Base-by-base conservation (phyloP, 53 echinoderm and acorn worm species). In the Hippasteria phrygiana region DNA sequence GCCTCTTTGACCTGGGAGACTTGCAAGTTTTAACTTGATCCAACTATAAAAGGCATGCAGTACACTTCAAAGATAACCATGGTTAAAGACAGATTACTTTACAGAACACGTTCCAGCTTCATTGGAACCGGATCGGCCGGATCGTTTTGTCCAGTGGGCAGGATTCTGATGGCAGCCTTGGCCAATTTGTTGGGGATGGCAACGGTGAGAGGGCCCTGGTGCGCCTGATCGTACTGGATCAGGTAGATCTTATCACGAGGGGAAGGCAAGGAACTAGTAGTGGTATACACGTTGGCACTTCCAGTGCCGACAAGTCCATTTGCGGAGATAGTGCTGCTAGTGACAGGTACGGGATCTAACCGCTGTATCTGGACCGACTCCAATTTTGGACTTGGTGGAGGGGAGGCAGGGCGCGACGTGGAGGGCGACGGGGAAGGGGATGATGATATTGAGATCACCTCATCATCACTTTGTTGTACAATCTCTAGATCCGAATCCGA, bases 101-200 rank as follows among this genome's bases (percentile, higher is more conserved):
- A 82, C 1, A 66, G 28, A 41, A 82, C 32, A 32, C 82, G 82
- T 47, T 82, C 64, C 43, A 82, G 82, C 66, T 43, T 82, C 32
- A 82, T 37, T 16, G 82, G 82, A 46, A 82, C 43, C 7, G 80
- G 62, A 34, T 20, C 32, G 27, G 28, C 17, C 14, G 9, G 46
- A 17, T 73, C 43, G n/a, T 28, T 78, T 51, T 39, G 39, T 22
- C 33, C 78, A n/a, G 55, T 55, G 4, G 55, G 78, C 36, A 35
- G 37, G 3, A 78, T 62, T 55, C 78, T 82, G 2, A 73, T 90
- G 14, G 90, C 74, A 14, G 83, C 74, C 18, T 36, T 83, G 8
- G 90, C 35, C 29, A 72, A 59, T 33, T 42, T 62, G 16, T n/a
- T 64, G 9, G 90, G 90, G 50, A 70, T 45, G 90, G 78, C 20